These are phyloP conservation scores for Myotis lucifugus DNA, from an alignment of 2,113 vertebrate genomes.

Conservation along the genomic window DNA sequence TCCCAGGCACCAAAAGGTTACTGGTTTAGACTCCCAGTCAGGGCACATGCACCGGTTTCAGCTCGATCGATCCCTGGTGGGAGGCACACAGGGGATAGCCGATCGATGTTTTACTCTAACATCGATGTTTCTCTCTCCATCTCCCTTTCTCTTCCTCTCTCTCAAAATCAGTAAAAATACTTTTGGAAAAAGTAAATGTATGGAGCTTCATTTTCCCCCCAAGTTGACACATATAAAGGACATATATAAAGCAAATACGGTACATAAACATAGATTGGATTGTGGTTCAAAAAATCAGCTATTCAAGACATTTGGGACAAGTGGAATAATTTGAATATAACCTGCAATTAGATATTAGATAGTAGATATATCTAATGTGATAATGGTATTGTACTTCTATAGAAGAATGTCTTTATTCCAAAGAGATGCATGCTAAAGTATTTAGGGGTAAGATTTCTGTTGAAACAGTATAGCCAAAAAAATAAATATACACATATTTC, in stretches of 20 bases:
- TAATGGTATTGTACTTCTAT: neutral
- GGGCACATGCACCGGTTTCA: no score
- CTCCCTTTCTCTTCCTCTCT: no score
- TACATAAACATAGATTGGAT: neutral
- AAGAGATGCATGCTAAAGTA: neutral
- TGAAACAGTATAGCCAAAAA: neutral
- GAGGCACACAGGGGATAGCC: no score
- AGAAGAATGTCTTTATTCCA: conserved; percentile 3
- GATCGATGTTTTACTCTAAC: no score
- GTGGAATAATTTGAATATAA: neutral
- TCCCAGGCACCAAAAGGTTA: no score
- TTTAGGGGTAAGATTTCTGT: neutral
- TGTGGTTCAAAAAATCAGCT: neutral
- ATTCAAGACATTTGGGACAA: neutral
- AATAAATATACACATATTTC: neutral
- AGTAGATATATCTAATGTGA: neutral
- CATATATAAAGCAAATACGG: neutral
- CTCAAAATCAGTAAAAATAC: no score
- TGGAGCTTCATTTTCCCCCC: neutral
- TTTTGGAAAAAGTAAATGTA: neutral
- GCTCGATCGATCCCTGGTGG: no score
- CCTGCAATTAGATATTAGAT: neutral
- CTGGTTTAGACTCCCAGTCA: no score
- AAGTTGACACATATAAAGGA: neutral
- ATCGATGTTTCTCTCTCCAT: no score